Conservation (phyloP, 2,797 vertebrate species). For the Microctenopoma lineatum region DNA sequence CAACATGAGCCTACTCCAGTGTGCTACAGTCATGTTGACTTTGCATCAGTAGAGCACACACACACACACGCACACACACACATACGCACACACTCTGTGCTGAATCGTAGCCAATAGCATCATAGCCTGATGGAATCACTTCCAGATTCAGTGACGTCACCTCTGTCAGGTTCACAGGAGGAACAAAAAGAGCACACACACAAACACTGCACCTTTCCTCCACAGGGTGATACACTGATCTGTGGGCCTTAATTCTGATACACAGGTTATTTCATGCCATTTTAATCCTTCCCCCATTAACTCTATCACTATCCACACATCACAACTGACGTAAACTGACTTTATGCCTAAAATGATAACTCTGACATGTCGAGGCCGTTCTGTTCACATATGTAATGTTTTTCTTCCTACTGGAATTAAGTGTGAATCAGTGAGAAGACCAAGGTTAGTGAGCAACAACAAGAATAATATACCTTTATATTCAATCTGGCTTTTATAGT, state of each 20-base stretch:
- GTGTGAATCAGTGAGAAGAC: too few relatives aligned
- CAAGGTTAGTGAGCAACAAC: too few relatives aligned
- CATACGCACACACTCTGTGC: constrained; percentile 60
- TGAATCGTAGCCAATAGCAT: constrained; percentile 90
- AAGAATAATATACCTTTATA: too few relatives aligned
- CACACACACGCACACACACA: constrained; percentile 34
- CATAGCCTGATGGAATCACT: constrained; percentile 89
- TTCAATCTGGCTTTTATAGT: too few relatives aligned
- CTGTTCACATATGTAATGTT: too few relatives aligned
- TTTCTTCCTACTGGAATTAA: too few relatives aligned
- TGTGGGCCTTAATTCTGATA: constrained; percentile 37
- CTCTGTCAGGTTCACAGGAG: constrained; percentile 82
- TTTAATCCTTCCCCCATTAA: constrained; percentile 27
- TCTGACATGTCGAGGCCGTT: too few relatives aligned
- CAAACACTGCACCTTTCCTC: too few relatives aligned
- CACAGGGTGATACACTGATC: constrained; percentile 31
- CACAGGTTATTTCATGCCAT: constrained; percentile 36
- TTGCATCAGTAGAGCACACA: constrained; percentile 53
- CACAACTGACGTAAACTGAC: not conserved
- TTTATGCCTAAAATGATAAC: too few relatives aligned
- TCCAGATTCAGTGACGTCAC: constrained; percentile 89
- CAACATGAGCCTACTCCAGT: constrained; percentile 80
- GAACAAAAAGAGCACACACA: constrained; percentile 48
- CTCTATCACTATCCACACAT: constrained; percentile 27
- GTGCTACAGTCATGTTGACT: constrained; percentile 87